These are phyloP conservation scores for Pipa parva DNA, from an alignment of 2,113 vertebrate genomes.

Conservation along the genomic window DNA sequence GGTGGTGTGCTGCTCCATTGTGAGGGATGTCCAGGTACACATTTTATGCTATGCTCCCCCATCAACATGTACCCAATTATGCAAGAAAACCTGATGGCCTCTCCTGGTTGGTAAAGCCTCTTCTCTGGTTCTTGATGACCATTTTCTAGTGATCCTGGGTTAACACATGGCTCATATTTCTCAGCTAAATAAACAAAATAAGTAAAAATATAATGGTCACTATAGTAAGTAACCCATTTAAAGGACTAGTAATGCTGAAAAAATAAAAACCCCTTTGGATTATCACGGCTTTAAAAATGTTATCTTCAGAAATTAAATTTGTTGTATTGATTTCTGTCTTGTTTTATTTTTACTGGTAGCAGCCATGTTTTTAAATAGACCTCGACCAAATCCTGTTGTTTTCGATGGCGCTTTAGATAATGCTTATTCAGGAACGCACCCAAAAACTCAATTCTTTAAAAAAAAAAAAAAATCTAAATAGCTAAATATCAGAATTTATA, in stretches of 20 bases:
- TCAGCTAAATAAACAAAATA: conserved; percentile 64
- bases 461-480: no score
- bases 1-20: conserved; percentile 86
- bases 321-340: no score
- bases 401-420: no score
- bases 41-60: conserved; percentile 79
- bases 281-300: no score
- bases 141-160: conserved; percentile 75
- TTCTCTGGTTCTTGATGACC: conserved; percentile 74
- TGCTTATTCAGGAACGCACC: no score
- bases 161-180: conserved; percentile 76
- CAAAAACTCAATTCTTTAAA: no score
- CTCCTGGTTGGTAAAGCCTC: conserved; percentile 73
- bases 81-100: conserved; percentile 81
- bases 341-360: no score
- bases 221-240: not conserved
- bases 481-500: no score
- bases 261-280: no score
- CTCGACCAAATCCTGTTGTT: no score
- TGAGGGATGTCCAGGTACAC: conserved; percentile 82
- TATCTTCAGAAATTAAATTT: no score
- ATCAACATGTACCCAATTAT: conserved; percentile 71
- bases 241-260: not conserved
- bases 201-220: not conserved
- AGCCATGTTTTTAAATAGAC: no score